phyloP scores from a whole-genome alignment of 1,140 invertebrate genomes.

The Aleiodes sp. region DNA sequence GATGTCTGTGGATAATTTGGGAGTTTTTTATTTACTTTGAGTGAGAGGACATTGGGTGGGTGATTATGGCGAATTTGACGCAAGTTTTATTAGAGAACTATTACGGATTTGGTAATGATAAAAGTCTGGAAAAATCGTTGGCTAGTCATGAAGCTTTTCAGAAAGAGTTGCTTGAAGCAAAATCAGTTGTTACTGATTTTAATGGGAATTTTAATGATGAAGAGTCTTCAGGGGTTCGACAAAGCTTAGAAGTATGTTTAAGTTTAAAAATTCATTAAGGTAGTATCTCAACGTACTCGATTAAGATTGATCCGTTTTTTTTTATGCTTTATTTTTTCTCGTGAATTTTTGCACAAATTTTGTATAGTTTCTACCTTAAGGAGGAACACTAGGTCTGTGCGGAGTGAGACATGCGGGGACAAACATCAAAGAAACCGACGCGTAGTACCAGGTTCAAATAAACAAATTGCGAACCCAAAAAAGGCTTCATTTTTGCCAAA shows the following conservation, averaged over 20 bases:
- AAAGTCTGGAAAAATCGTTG: not conserved
- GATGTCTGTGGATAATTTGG: conserved; percentile 16
- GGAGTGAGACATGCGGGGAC: no score
- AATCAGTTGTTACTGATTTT: not conserved
- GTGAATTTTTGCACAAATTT: no score
- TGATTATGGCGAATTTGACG: conserved; percentile 2
- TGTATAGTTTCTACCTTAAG: no score
- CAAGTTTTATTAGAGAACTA: conserved; percentile 27
- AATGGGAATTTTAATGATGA: not conserved
- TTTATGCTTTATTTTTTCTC: no score
- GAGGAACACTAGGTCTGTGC: no score
- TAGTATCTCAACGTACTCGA: no score
- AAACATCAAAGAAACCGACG: no score
- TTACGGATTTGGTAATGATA: conserved; percentile 28
- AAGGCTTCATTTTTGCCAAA: no score
- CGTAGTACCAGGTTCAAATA: no score
- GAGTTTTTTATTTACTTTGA: conserved; percentile 17
- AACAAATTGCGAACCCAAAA: no score
- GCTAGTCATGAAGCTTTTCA: conserved; percentile 25
- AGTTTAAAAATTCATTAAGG: no score
- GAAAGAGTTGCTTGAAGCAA: not conserved
- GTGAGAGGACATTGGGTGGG: not conserved
- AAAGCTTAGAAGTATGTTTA: not conserved
- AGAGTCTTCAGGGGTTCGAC: not conserved
- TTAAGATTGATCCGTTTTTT: no score